A percentile compares a stretch with the other conserved stretches of the same genome.
phyloP scores from a whole-genome alignment of 2,797 vertebrate species.

The Manis crassicaudata region DNA sequence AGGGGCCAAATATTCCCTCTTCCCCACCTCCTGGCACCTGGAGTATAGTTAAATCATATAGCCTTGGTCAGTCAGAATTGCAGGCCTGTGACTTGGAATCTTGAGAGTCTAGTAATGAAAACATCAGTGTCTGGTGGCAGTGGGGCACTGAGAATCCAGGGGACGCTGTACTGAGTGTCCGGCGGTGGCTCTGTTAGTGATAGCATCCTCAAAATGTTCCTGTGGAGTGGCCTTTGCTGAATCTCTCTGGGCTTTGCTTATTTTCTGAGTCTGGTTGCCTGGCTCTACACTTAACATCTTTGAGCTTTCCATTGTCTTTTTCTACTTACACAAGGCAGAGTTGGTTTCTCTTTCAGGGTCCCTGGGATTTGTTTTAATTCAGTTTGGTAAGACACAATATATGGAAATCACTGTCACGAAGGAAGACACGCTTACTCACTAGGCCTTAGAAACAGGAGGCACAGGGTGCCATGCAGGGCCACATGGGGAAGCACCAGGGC shows the following conservation, averaged over 20 bases:
- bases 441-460: not conserved
- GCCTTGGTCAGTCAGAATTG: not conserved
- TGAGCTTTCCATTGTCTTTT: not conserved
- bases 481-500: not conserved
- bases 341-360: not conserved
- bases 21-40: not conserved
- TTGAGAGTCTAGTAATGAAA: not conserved
- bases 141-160: accelerated
- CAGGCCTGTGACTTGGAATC: not conserved
- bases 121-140: not conserved
- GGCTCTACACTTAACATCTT: too few species aligned
- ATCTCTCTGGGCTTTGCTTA: not conserved
- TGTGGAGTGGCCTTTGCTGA: not conserved
- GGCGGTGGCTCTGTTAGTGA: accelerated
- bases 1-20: not conserved
- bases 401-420: not conserved
- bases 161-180: accelerated
- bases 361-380: not conserved
- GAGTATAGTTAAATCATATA: not conserved
- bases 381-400: not conserved
- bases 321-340: not conserved
- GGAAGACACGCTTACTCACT: not conserved
- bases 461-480: not conserved
- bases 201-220: not conserved
- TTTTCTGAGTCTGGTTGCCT: not conserved